Base-by-base conservation (phyloP, 2,797 vertebrate species). In the Odontamblyopus rebecca region DNA sequence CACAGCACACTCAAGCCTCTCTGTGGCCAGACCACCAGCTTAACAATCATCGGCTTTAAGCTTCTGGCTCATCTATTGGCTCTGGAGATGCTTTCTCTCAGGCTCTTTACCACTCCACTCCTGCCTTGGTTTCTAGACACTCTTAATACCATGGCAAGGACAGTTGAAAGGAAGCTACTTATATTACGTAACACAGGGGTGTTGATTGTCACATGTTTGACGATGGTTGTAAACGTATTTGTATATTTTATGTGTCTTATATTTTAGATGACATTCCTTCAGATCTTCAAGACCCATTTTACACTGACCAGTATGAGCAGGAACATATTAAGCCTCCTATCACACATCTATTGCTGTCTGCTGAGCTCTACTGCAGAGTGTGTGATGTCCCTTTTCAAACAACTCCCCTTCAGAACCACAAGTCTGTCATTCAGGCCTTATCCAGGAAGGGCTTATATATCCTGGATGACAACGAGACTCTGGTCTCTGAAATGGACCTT, bases 271-370 rank as follows among this genome's bases (percentile, higher is more conserved):
- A 97, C 57, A 92, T 98, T 90, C 97, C 97, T 0, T 91, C 93
- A 72, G 97, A 98, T 79, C 93, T 99, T 85, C 93, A 93, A 70
- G 96, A 98, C 84, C 96, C 97, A 0, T 99, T 99, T 80, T 99
- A 99, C 80, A 93, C 93, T 0, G 98, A 99, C 76, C 98, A 99
- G 75, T 99, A 99, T 72, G 95, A 98, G 67, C 97, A 98, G 81
- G 97, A 99, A 63, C 98, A 99, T 85, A 98, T 99, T 81, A 99
- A 99, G 57, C 98, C 98, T 0, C 94, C 94, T 0, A 93, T 98
- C 81, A 95, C 96, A 89, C 94, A 83, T 68, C 93, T 98, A 82
- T 92, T 99, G 80, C 94, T 96, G 77, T 96, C 97, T 53, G 95
- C 95, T 0, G 97, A 99, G 91, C 95, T 98, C 19, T 98, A 98